Evolutionary conservation across 2,797 vertebrate species (phyloP), one percentile per base, ranked within the genome.

Genomic region (Molossus molossus): DNA sequence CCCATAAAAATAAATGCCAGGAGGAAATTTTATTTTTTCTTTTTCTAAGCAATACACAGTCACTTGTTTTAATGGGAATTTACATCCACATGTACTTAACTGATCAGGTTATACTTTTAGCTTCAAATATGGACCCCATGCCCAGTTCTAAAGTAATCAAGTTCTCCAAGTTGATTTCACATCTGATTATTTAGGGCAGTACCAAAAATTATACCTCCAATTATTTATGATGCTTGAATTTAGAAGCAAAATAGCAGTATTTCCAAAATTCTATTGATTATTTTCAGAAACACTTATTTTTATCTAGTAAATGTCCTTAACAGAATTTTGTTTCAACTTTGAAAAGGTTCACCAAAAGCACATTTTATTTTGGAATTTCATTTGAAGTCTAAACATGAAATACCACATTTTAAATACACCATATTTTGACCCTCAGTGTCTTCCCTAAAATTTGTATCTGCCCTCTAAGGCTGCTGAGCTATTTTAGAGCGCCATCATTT

Each of bases 301-400:
- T 85, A 53, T 73, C 11, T 67, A 72, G 2, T 65, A 62, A 73
- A 57, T 14, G 0, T 0, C 60, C 12, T 77, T 90, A 65, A 20
- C 9, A 58, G n/a, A 67, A 65, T 80, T 75, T 67, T 50, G 4
- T 62, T 91, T 91, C 69, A 27, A 40, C 72, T 64, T 89, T 73
- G 21, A 85, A 87, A 87, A 33, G 33, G 1, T 70, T 83, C n/a
- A 70, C n/a, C 57, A 58, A 93, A 86, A 33, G 6, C 10, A 15
- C 12, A 67, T 48, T 87, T 76, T 79, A 73, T 76, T 45, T 84
- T 84, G 33, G 9, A 90, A 79, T 90, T 93, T 82, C n/a, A 86
- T 70, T 27, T 95, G 48, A 90, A 58, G 9, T 53, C 88, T 77
- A 94, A 79, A 15, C 14, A 67, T 60, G 7, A 69, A 18, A 20